Percentiles rank a stretch among this genome's conserved stretches.
These are phyloP conservation scores for Alaudala cheleensis DNA, from an alignment of 2,113 vertebrate genomes.

Conservation along the genomic window DNA sequence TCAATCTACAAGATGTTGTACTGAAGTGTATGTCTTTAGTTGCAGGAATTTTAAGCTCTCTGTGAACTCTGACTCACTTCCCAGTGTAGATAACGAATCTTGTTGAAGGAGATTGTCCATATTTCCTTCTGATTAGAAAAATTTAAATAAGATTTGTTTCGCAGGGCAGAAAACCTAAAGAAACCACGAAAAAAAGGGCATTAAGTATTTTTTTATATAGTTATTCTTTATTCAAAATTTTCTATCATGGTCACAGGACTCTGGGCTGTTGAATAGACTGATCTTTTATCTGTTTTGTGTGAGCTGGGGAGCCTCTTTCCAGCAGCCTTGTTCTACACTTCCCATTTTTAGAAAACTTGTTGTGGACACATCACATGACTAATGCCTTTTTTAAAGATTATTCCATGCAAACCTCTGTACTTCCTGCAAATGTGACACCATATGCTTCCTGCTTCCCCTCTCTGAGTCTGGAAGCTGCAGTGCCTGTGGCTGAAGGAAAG, in stretches of 20 bases:
- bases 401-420: neutral
- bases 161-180: neutral
- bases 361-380: neutral
- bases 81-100: slow-evolving; percentile 23
- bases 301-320: neutral
- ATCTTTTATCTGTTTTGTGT: neutral
- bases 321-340: neutral
- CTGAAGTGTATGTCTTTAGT: neutral
- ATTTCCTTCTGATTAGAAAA: slow-evolving; percentile 39
- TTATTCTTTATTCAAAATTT: neutral
- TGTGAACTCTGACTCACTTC: slow-evolving; percentile 23
- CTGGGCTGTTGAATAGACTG: neutral
- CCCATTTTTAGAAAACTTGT: neutral
- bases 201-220: neutral
- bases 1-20: neutral
- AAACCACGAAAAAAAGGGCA: neutral
- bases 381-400: neutral
- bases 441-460: neutral
- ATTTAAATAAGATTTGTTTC: neutral
- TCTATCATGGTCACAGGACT: neutral
- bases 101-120: neutral
- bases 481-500: neutral
- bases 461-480: neutral
- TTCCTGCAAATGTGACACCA: neutral
- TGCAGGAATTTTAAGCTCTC: slow-evolving; percentile 5